Evolutionary conservation across 2,888 invertebrate genomes (phyloP), one percentile per base, ranked within the genome.

Genomic region (Heliconius aoede): DNA sequence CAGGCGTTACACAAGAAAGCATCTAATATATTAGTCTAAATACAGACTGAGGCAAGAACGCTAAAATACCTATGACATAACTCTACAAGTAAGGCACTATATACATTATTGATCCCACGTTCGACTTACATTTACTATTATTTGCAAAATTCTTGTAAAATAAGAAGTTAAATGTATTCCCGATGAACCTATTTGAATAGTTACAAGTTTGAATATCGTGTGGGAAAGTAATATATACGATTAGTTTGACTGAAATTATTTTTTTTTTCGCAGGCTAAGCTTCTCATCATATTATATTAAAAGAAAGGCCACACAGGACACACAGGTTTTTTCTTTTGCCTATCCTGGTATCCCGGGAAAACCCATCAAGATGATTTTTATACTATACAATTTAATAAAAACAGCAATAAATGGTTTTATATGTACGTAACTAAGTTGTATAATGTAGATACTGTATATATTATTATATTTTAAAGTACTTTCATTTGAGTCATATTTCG

Each of bases 81-180:
- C 85, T 85, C 80, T 80, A 81, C 85, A 89, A 89, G 83, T 87
- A 86, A 84, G 88, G 83, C 89, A 8, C 7, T 0, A 86, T 83
- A 83, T 89, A 84, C 88, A 89, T 91, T 89, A 91, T 91, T 89
- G 87, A 90, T 93, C 92, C 89, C 92, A 93, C 93, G 93, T 91
- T 92, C 91, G 89, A 88, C 84, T 89, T 69, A 65, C 36, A 64
- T 36, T 71, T 71, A 71, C 84, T 86, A 86, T 84, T 84, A 81
- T 76, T 81, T 72, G 26, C 51, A 32, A 9, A 26, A 72, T 62
- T 51, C n/a, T 64, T 64, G 32, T 64, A 64, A 64, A 32, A n/a
- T 9, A 32, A 64, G 5, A n/a, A 21, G 1, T 62, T 21, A 5
- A n/a, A n/a, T n/a, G n/a, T n/a, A n/a, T n/a, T n/a, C n/a, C n/a